These are phyloP conservation scores for Choloepus didactylus DNA, from an alignment of 2,797 vertebrate species.

Conservation along the genomic window DNA sequence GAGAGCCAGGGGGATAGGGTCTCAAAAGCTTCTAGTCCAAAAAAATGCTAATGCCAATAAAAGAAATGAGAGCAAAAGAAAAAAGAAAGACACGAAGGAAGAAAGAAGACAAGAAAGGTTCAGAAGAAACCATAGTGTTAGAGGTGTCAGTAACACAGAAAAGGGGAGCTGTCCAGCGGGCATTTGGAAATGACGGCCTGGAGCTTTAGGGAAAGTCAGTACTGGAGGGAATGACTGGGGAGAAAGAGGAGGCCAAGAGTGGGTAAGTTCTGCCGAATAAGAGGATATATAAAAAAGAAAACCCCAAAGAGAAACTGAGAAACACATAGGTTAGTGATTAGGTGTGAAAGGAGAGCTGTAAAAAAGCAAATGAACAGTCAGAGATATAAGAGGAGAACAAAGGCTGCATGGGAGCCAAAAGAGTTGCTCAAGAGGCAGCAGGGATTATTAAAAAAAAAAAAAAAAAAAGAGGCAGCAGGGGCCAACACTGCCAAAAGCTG, in stretches of 20 bases:
- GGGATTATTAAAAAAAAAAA: too few species aligned
- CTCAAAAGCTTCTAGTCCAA: not conserved
- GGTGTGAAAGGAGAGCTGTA: not conserved
- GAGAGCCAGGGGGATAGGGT: not conserved
- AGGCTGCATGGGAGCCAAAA: not conserved
- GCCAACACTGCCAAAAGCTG: not conserved
- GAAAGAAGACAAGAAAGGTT: not conserved
- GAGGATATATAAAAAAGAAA: not conserved
- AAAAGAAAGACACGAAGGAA: not conserved
- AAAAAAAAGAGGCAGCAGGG: not conserved
- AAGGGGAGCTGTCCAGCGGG: conserved; percentile 19
- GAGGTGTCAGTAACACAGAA: accelerated
- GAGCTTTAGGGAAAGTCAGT: not conserved
- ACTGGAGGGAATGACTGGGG: not conserved
- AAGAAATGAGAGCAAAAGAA: not conserved
- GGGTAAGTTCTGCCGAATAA: not conserved
- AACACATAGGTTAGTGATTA: not conserved
- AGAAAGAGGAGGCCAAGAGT: not conserved
- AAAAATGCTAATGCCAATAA: not conserved
- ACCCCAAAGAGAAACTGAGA: not conserved
- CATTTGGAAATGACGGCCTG: not conserved
- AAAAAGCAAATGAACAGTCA: not conserved
- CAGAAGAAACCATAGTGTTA: too few species aligned
- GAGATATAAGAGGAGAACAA: not conserved
- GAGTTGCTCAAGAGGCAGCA: not conserved